phyloP scores from a whole-genome alignment of 2,888 invertebrate genomes.

The Aproaerema taeniolella region DNA sequence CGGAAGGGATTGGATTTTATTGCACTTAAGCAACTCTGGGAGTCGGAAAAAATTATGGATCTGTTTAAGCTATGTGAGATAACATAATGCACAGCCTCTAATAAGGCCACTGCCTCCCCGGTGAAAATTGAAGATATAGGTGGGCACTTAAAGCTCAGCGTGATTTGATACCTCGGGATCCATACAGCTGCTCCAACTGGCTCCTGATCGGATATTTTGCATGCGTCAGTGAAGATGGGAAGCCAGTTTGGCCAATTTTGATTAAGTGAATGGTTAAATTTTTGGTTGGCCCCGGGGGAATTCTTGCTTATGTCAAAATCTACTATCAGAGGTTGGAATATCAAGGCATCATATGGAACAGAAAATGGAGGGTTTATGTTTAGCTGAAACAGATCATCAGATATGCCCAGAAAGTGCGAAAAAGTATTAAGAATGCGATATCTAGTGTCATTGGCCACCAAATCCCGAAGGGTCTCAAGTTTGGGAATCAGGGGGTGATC shows the following conservation, averaged over 20 bases:
- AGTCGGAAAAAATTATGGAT: conserved; percentile 4
- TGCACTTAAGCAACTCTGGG: conserved; percentile 2
- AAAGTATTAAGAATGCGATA: background rate
- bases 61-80: conserved; percentile 1
- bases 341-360: background rate
- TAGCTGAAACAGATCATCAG: background rate
- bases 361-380: background rate
- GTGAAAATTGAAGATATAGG: conserved; percentile 3
- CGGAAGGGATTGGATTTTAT: background rate
- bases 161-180: background rate
- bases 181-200: conserved; percentile 6
- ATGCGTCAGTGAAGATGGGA: conserved; percentile 1
- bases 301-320: background rate
- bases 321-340: background rate
- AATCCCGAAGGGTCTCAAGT: background rate
- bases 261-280: background rate
- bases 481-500: conserved; percentile 1
- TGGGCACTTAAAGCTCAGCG: conserved; percentile 3
- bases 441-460: background rate
- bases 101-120: conserved; percentile 2
- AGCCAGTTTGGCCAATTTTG: background rate
- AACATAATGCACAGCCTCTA: conserved; percentile 3
- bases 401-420: background rate
- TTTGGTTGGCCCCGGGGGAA: background rate
- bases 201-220: background rate